phyloP scores from a whole-genome alignment of 2,797 vertebrate species.

The Anguilla anguilla region DNA sequence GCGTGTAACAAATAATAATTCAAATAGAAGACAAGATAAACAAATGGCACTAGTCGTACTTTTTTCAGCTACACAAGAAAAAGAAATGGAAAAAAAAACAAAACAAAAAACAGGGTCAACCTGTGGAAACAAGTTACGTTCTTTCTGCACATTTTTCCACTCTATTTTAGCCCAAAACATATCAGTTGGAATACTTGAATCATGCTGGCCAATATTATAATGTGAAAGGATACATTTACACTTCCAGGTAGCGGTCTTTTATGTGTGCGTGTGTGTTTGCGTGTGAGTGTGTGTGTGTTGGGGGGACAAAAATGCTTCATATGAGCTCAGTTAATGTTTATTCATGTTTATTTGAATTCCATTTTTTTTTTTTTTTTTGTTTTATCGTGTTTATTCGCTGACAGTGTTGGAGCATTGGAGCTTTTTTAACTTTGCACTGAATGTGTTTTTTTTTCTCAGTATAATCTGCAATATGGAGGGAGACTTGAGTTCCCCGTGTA shows the following conservation, averaged over 20 bases:
- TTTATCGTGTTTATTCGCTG: slow-evolving; percentile 62
- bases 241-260: slow-evolving; percentile 95
- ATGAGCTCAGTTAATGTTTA: slow-evolving; percentile 86
- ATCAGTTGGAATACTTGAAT: slow-evolving; percentile 99
- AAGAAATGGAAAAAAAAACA: slow-evolving; percentile 65
- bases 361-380: slow-evolving; percentile 71
- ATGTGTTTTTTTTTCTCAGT: slow-evolving; percentile 79
- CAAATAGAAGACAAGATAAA: slow-evolving; percentile 50
- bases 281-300: background rate
- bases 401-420: slow-evolving; percentile 72
- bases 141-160: slow-evolving; percentile 98
- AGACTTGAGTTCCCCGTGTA: slow-evolving; percentile 88
- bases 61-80: slow-evolving; percentile 83
- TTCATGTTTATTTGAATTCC: slow-evolving; percentile 88
- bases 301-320: slow-evolving; percentile 69
- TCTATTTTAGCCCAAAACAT: slow-evolving; percentile 99
- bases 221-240: slow-evolving; percentile 99
- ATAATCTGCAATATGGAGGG: slow-evolving; percentile 83
- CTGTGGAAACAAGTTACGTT: slow-evolving; percentile 94
- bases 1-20: slow-evolving; percentile 66
- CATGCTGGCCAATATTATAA: slow-evolving; percentile 99
- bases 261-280: too few species aligned
- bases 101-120: slow-evolving; percentile 73
- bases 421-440: slow-evolving; percentile 95
- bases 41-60: slow-evolving; percentile 90